A percentile compares a stretch with the other conserved stretches of the same genome.
Conservation (phyloP, 2,888 invertebrate genomes). For the Aphidius colemani region DNA sequence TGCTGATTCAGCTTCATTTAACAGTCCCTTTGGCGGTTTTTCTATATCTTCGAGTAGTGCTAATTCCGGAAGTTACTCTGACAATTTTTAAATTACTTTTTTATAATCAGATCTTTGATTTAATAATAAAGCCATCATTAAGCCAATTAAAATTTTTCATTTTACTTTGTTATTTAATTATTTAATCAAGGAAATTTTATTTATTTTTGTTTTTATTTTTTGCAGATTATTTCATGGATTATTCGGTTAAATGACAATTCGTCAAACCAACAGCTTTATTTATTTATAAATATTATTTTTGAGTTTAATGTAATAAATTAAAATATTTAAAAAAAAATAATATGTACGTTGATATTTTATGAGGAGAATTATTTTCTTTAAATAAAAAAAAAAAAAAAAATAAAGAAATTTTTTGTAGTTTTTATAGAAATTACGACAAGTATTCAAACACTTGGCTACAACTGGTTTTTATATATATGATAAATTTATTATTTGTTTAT, state of each 20-base stretch:
- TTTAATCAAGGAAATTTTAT: not conserved
- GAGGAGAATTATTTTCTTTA: too few relatives aligned
- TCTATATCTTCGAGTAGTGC: not conserved
- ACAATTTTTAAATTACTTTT: not conserved
- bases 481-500: not conserved
- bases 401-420: too few relatives aligned
- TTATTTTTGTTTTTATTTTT: not conserved
- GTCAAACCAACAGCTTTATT: not conserved
- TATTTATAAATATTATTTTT: not conserved
- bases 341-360: too few relatives aligned
- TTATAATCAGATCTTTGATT: not conserved
- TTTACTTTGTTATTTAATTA: not conserved
- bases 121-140: not conserved
- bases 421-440: not conserved
- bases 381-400: too few relatives aligned
- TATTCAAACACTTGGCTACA: not conserved
- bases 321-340: too few relatives aligned
- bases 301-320: not conserved
- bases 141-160: not conserved
- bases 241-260: not conserved
- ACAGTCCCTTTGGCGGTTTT: not conserved
- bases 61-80: not conserved
- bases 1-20: constrained; percentile 5
- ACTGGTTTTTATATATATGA: too few relatives aligned
- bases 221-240: not conserved